Conservation (phyloP, 1,140 invertebrate species). For the Armadillidium nasatum region DNA sequence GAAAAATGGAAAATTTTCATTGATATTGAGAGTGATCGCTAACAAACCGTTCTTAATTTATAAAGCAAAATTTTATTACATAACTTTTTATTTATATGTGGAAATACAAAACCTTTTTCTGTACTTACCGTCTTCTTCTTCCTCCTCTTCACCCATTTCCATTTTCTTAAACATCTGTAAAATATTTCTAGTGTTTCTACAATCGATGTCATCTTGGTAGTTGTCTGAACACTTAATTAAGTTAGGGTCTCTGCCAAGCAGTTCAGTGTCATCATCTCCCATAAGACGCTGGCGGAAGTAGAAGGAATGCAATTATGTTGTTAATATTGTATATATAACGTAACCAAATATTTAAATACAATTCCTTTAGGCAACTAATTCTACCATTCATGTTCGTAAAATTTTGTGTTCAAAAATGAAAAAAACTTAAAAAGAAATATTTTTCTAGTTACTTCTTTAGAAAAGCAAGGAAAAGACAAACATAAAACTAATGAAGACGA, state of each 20-base stretch:
- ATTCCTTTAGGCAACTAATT: too few relatives aligned
- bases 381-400: too few relatives aligned
- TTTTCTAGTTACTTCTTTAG: too few relatives aligned
- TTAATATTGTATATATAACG: too few relatives aligned
- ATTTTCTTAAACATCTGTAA: constrained; percentile 78
- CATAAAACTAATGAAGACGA: too few relatives aligned
- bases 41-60: not conserved
- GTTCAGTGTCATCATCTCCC: constrained; percentile 54
- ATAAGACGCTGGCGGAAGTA: constrained; percentile 24
- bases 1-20: too few relatives aligned
- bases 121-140: constrained; percentile 48
- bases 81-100: not conserved
- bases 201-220: constrained; percentile 55
- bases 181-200: constrained; percentile 76
- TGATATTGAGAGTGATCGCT: too few relatives aligned
- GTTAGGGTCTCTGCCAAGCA: constrained; percentile 69
- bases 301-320: not conserved
- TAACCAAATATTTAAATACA: too few relatives aligned
- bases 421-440: too few relatives aligned
- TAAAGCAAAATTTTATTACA: not conserved
- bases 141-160: constrained; percentile 63
- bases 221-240: constrained; percentile 62
- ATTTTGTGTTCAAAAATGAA: too few relatives aligned
- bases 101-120: not conserved
- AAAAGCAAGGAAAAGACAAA: too few relatives aligned